Evolutionary conservation across 2,888 invertebrate genomes (phyloP).

Genomic region (Volucella zonaria): DNA sequence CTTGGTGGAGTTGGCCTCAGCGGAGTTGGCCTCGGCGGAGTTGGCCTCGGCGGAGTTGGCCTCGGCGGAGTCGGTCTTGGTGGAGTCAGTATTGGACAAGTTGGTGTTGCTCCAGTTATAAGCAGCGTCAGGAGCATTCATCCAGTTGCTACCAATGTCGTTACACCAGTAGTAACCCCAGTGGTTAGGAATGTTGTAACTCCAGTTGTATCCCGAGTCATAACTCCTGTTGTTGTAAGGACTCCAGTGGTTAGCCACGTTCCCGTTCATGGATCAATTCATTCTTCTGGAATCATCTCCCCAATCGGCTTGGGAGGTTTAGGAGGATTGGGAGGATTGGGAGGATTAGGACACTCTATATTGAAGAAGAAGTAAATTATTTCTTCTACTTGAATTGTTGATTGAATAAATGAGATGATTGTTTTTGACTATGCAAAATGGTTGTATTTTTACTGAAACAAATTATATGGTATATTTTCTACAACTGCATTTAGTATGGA

Average conservation of each 20-base stretch:
- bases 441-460: no score
- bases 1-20: slow-evolving; percentile 13
- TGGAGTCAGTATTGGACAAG: slow-evolving; percentile 34
- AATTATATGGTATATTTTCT: no score
- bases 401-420: not conserved
- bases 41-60: not conserved
- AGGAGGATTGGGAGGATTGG: not conserved
- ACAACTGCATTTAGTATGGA: no score
- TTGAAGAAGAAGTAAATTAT: slow-evolving; percentile 3
- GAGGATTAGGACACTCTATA: not conserved
- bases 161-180: slow-evolving; percentile 14
- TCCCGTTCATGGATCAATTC: not conserved
- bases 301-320: slow-evolving; percentile 16
- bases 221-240: slow-evolving; percentile 9
- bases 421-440: not conserved
- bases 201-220: slow-evolving; percentile 20
- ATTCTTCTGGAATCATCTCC: slow-evolving; percentile 3
- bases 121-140: slow-evolving; percentile 6
- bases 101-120: slow-evolving; percentile 16
- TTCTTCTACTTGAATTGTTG: not conserved
- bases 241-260: slow-evolving; percentile 1
- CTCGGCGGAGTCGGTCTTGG: slow-evolving; percentile 6
- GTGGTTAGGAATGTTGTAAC: slow-evolving; percentile 32
- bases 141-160: slow-evolving; percentile 2
- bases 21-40: slow-evolving; percentile 24